Base-by-base conservation (phyloP, 1,140 invertebrate genomes). In the Hirudo medicinalis region DNA sequence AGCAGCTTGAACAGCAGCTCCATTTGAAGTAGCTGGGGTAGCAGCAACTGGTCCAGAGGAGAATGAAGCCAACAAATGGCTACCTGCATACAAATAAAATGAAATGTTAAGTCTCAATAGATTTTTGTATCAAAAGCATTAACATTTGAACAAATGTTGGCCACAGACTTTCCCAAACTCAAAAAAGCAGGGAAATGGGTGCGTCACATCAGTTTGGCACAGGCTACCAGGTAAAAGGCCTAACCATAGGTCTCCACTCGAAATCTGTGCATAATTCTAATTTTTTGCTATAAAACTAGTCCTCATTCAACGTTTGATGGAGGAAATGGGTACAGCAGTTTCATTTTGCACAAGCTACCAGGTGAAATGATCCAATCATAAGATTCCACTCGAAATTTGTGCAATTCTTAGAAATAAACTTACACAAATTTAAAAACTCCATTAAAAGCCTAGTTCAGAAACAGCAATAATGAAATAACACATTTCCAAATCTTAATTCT, bases 21-120 rank as follows among this genome's bases (percentile, higher is more conserved):
- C 74, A 49, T 69, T 70, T 71, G 43, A 70, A 43, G 69, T 60
- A 27, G 72, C 71, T 32, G 71, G 36, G 36, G 74, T 53, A 57
- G 72, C 73, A 72, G 67, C 70, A 54, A 67, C 76, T 54, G 70
- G 71, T 27, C 67, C 72, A 27, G 57, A 25, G 19, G 57, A 49
- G 43, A 49, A 49, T 49, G 22, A 63, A 32, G 57, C 57, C 57
- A 22, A 25, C 76, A 76, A 71, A 74, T n/a, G 40, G 76, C 75
- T 19, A 63, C 22, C 29, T 63, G 11, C 19, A 15, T 19, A 63
- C n/a, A 73, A 67, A 66, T 29, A 29, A 69, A 43, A 19, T 55
- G 54, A 63, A 40, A 29, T 22, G 19, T 22, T 20, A 73, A 13
- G 2, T 4, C 9, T 43, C 19, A 71, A 68, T n/a, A 53, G 20